phyloP scores from a whole-genome alignment of 1,140 invertebrate species.

The Bilobella aurantiaca region DNA sequence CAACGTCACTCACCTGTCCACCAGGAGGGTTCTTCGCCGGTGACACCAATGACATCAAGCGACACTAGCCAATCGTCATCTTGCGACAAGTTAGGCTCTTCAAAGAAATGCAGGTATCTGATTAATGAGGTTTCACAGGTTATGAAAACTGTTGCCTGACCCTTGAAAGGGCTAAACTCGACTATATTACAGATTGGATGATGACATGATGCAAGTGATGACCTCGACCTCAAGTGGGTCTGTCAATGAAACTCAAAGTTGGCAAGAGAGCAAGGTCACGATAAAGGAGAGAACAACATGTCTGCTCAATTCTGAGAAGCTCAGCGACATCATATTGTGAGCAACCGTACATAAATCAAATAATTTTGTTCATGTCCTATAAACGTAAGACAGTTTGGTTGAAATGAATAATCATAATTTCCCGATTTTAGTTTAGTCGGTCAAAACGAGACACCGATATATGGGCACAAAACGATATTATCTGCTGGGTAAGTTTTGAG shows the following conservation, averaged over 20 bases:
- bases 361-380: background rate
- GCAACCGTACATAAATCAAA: background rate
- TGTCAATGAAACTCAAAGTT: slow-evolving; percentile 17
- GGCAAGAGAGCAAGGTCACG: slow-evolving; percentile 30
- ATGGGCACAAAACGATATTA: slow-evolving; percentile 30
- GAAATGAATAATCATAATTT: background rate
- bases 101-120: too few relatives aligned
- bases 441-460: slow-evolving; percentile 23
- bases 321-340: slow-evolving; percentile 29
- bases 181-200: background rate
- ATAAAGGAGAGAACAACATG: slow-evolving; percentile 32
- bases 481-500: slow-evolving; percentile 26
- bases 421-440: slow-evolving; percentile 14
- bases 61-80: too few relatives aligned
- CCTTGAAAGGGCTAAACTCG: too few relatives aligned
- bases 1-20: too few relatives aligned
- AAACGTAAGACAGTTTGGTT: background rate
- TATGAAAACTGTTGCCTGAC: too few relatives aligned
- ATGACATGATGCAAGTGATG: background rate
- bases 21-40: too few relatives aligned
- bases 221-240: background rate
- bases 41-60: too few relatives aligned
- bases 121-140: too few relatives aligned
- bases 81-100: too few relatives aligned
- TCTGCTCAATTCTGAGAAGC: slow-evolving; percentile 28